Evolutionary conservation across 2,797 vertebrate species (phyloP).

Genomic region (Gymnothorax javanicus): DNA sequence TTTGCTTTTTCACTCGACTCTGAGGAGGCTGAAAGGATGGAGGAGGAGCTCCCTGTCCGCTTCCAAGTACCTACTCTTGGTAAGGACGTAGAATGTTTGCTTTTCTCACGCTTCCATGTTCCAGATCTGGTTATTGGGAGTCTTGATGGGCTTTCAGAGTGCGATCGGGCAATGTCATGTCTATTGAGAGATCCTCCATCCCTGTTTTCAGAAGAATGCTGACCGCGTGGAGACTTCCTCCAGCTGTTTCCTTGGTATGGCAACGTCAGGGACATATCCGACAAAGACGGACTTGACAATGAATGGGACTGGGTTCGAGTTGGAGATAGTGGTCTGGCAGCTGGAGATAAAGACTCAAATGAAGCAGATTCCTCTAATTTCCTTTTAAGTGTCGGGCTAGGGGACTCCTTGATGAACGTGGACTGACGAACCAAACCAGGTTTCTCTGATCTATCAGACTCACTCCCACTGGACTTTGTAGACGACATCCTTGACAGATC

Average conservation of each 20-base stretch:
- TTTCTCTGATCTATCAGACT: constrained; percentile 85
- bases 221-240: constrained; percentile 78
- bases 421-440: constrained; percentile 92
- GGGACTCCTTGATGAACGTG: constrained; percentile 96
- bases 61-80: constrained; percentile 98
- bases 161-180: constrained; percentile 86
- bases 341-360: constrained; percentile 79
- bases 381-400: constrained; percentile 90
- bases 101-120: constrained; percentile 93
- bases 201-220: constrained; percentile 73
- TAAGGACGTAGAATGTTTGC: constrained; percentile 91
- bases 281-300: constrained; percentile 81
- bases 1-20: constrained; percentile 94
- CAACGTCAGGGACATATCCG: constrained; percentile 79
- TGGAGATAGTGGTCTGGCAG: constrained; percentile 63
- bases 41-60: constrained; percentile 94
- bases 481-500: constrained; percentile 84
- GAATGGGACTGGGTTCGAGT: constrained; percentile 79
- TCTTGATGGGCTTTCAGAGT: constrained; percentile 95
- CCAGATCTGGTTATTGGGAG: constrained; percentile 88
- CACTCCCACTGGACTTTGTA: constrained; percentile 84
- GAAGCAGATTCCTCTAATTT: constrained; percentile 92
- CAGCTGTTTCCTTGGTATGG: constrained; percentile 74
- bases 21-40: constrained; percentile 93
- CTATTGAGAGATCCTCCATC: constrained; percentile 76